phyloP scores from a whole-genome alignment of 2,888 invertebrate genomes.

The Drosophila setosimentum region DNA sequence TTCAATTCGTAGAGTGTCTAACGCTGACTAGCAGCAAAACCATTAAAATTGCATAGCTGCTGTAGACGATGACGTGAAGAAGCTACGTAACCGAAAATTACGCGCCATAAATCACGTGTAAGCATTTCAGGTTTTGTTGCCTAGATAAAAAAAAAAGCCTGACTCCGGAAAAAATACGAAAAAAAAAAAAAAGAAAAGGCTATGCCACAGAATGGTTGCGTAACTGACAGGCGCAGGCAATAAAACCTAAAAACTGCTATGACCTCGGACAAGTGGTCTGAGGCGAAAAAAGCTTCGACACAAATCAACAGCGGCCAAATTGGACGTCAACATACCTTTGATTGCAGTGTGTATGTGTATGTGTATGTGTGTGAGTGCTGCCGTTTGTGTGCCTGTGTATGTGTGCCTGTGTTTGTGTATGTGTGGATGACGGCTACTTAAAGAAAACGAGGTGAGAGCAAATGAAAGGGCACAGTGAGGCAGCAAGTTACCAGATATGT shows the following conservation, averaged over 20 bases:
- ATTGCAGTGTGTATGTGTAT: constrained; percentile 47
- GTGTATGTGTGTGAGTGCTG: constrained; percentile 4
- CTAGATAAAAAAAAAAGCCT: constrained; percentile 36
- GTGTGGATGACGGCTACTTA: constrained; percentile 35
- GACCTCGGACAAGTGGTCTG: constrained; percentile 38
- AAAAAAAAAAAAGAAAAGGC: constrained; percentile 23
- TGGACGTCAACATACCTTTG: constrained; percentile 77
- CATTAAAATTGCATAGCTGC: constrained; percentile 34
- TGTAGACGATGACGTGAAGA: constrained; percentile 27
- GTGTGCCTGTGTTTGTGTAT: background rate
- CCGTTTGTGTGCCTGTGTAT: constrained; percentile 23
- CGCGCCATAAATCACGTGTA: constrained; percentile 74
- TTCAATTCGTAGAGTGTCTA: background rate
- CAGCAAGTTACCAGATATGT: constrained; percentile 6
- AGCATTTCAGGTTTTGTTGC: constrained; percentile 52
- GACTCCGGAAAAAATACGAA: constrained; percentile 12
- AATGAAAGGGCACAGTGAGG: constrained; percentile 40
- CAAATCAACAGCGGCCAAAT: constrained; percentile 74
- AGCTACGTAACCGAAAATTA: constrained; percentile 68
- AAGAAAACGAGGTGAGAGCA: constrained; percentile 29
- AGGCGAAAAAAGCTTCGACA: constrained; percentile 48
- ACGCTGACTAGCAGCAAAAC: background rate
- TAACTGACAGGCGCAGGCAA: constrained; percentile 54
- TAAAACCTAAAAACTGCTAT: constrained; percentile 25
- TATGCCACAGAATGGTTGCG: constrained; percentile 56